These are phyloP conservation scores for Sceloporus undulatus DNA, from an alignment of 2,113 vertebrate genomes.

Conservation along the genomic window DNA sequence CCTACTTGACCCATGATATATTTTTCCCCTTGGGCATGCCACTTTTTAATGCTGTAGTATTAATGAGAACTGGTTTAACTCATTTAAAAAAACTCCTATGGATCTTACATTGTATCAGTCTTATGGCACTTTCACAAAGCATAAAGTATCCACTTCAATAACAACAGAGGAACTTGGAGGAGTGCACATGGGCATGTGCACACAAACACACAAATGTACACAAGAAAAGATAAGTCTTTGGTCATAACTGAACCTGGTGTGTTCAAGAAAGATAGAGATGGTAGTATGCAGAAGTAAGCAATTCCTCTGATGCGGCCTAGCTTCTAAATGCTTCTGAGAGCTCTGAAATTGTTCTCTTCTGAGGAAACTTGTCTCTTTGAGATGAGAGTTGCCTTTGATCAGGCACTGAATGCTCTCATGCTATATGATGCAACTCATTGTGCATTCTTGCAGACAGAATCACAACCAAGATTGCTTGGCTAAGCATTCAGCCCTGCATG, in stretches of 20 bases:
- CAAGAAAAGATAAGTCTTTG: constrained; percentile 71
- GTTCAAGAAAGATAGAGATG: constrained; percentile 45
- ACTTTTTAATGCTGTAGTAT: constrained; percentile 39
- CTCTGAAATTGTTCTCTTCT: constrained; percentile 14
- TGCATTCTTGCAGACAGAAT: neutral
- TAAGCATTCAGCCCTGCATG: neutral
- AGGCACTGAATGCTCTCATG: neutral
- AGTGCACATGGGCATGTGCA: neutral
- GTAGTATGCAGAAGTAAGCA: constrained; percentile 46
- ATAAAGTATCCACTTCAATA: constrained; percentile 66
- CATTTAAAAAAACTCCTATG: constrained; percentile 52
- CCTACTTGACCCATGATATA: constrained; percentile 29
- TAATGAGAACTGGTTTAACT: constrained; percentile 44
- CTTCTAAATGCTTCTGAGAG: constrained; percentile 24
- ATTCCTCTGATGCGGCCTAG: constrained; percentile 4
- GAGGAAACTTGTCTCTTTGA: constrained; percentile 31
- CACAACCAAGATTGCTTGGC: neutral
- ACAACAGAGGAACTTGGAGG: constrained; percentile 61
- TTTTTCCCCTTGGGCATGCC: constrained; percentile 9
- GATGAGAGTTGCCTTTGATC: constrained; percentile 21
- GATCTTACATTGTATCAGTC: constrained; percentile 69
- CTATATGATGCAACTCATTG: neutral
- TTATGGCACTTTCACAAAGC: constrained; percentile 64
- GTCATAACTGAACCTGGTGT: neutral
- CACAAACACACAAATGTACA: neutral